Conservation (phyloP, 2,888 invertebrate species). For the Gerris lacustris region DNA sequence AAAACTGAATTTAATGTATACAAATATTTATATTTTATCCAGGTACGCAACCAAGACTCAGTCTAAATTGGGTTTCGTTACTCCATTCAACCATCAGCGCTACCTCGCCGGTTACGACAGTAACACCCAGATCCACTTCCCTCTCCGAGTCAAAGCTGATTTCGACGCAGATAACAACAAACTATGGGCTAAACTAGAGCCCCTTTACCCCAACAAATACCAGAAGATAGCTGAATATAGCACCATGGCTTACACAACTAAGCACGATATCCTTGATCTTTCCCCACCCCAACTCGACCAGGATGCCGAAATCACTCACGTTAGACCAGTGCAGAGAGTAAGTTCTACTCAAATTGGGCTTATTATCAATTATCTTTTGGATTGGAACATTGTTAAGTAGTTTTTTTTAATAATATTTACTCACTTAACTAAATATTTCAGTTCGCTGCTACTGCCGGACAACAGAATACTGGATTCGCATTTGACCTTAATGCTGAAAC, state of each 20-base stretch:
- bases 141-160: constrained; percentile 42
- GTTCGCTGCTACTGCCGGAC: constrained; percentile 26
- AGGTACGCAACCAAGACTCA: constrained; percentile 43
- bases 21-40: constrained; percentile 11
- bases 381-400: no score
- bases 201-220: constrained; percentile 42
- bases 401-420: neutral
- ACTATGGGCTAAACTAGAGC: constrained; percentile 41
- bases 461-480: constrained; percentile 40
- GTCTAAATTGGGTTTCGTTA: constrained; percentile 51
- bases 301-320: constrained; percentile 26
- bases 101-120: constrained; percentile 50
- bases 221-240: constrained; percentile 47
- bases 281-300: constrained; percentile 35
- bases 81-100: constrained; percentile 46
- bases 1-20: no score
- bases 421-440: constrained; percentile 12
- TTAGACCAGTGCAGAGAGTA: constrained; percentile 28
- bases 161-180: constrained; percentile 41
- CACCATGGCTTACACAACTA: constrained; percentile 51
- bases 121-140: constrained; percentile 43
- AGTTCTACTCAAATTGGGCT: neutral
- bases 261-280: constrained; percentile 44
- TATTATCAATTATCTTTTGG: no score
- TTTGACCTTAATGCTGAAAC: constrained; percentile 45